Conservation (phyloP, 2,888 invertebrate species). For the Sesamia inferens region DNA sequence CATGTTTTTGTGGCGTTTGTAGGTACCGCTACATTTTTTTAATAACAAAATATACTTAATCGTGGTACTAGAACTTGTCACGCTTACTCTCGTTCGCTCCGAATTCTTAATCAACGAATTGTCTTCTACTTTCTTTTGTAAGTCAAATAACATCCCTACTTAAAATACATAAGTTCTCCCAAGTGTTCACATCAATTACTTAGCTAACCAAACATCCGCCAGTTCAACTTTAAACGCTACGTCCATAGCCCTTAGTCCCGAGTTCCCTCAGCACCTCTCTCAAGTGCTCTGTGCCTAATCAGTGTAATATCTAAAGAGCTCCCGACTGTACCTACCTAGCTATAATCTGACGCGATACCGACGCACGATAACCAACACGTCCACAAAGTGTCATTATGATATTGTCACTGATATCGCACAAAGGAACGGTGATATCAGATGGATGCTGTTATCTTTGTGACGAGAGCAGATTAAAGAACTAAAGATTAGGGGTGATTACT, state of each 20-base stretch:
- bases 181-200: slow-evolving; percentile 28
- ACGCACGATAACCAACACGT: slow-evolving; percentile 51
- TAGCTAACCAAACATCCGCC: slow-evolving; percentile 2
- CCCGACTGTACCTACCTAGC: slow-evolving; percentile 33
- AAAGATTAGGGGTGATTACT: slow-evolving; percentile 27
- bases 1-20: too few relatives aligned
- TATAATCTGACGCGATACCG: slow-evolving; percentile 58
- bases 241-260: neutral
- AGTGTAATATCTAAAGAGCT: slow-evolving; percentile 64
- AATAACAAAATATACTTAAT: neutral
- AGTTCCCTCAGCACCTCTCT: neutral
- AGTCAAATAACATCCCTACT: neutral
- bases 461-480: slow-evolving; percentile 1
- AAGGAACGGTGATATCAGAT: slow-evolving; percentile 28
- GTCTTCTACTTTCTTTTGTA: neutral
- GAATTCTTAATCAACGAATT: neutral
- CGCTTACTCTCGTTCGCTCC: neutral
- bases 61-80: neutral
- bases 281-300: slow-evolving; percentile 62
- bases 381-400: slow-evolving; percentile 59
- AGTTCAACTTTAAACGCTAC: slow-evolving; percentile 6
- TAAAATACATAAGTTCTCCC: neutral
- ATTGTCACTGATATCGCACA: slow-evolving; percentile 55
- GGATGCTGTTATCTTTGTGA: slow-evolving; percentile 21
- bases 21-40: neutral